These are phyloP conservation scores for Coracias cyanogaster DNA, from an alignment of 2,797 vertebrate genomes.

Conservation along the genomic window DNA sequence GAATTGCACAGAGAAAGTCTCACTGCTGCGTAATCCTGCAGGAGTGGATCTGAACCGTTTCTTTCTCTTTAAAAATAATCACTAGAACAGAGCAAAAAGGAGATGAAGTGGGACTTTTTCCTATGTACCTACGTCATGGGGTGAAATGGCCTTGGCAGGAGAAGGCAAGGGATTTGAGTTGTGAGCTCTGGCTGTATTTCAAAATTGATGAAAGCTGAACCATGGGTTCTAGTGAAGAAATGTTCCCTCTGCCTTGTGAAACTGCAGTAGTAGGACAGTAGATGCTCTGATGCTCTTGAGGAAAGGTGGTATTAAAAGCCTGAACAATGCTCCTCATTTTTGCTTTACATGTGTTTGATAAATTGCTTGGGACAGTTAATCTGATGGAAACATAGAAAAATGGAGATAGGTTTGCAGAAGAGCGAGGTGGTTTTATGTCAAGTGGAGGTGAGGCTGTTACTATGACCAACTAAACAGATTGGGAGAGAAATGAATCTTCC, in stretches of 20 bases:
- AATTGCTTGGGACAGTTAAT: background rate
- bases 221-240: background rate
- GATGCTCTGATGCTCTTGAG: background rate
- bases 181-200: background rate
- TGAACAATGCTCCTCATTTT: background rate
- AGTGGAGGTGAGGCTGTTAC: background rate
- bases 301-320: background rate
- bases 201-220: background rate
- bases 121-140: background rate
- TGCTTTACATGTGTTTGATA: background rate
- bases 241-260: background rate
- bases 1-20: background rate
- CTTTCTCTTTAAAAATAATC: background rate
- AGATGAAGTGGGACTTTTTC: background rate
- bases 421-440: accelerated
- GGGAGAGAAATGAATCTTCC: background rate
- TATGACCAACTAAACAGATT: accelerated
- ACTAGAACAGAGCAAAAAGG: background rate
- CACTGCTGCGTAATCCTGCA: accelerated
- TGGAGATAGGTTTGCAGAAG: background rate
- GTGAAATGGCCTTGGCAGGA: background rate
- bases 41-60: background rate
- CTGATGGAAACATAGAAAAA: background rate
- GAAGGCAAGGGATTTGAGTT: background rate
- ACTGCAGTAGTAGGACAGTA: background rate